phyloP scores from a whole-genome alignment of 2,888 invertebrate genomes.

The Mesopsocus fuscifrons region DNA sequence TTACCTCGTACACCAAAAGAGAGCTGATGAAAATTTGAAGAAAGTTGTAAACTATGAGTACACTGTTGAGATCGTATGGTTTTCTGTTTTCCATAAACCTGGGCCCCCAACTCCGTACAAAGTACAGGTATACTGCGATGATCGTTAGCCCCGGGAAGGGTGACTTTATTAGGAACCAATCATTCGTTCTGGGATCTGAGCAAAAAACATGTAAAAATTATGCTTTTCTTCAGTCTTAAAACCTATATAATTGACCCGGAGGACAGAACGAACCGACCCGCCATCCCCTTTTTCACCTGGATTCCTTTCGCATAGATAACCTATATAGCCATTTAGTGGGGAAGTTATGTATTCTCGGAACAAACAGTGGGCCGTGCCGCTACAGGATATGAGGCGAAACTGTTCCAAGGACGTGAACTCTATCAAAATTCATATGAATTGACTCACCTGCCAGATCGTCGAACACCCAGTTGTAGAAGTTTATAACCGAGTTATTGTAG shows the following conservation, averaged over 20 bases:
- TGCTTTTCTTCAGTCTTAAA: too few relatives aligned
- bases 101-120: conserved; percentile 30
- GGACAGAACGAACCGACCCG: too few relatives aligned
- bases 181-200: conserved; percentile 27
- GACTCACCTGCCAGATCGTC: conserved; percentile 42
- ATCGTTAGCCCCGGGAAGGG: conserved; percentile 30
- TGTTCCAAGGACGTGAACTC: too few relatives aligned
- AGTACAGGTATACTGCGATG: conserved; percentile 27
- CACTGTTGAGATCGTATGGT: conserved; percentile 27
- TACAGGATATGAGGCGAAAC: too few relatives aligned
- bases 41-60: conserved; percentile 33
- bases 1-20: conserved; percentile 36
- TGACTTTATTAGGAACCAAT: conserved; percentile 31
- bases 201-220: conserved; percentile 13
- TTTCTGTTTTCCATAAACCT: conserved; percentile 30
- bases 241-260: too few relatives aligned
- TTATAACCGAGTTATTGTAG: conserved; percentile 39
- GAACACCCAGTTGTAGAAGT: conserved; percentile 42
- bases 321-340: too few relatives aligned
- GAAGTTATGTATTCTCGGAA: too few relatives aligned
- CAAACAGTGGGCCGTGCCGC: too few relatives aligned
- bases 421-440: too few relatives aligned
- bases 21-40: conserved; percentile 31
- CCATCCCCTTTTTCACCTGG: too few relatives aligned
- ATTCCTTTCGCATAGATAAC: too few relatives aligned